phyloP scores from a whole-genome alignment of 2,888 invertebrate species.

The Strigamia crassipes region DNA sequence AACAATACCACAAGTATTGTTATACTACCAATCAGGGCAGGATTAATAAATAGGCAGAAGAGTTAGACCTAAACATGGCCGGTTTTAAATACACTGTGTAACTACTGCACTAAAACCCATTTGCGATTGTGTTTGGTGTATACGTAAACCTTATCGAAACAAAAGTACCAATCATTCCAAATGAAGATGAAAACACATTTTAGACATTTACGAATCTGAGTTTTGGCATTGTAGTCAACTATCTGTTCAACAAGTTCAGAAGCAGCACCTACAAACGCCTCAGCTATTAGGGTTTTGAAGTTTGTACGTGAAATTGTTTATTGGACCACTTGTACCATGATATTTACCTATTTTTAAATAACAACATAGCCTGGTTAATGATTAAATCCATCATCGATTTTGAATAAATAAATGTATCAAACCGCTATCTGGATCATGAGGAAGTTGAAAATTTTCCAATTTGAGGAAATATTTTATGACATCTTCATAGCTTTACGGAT shows the following conservation, averaged over 20 bases:
- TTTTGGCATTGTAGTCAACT: background rate
- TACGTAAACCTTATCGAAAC: background rate
- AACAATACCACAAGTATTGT: no score
- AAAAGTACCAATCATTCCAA: no score
- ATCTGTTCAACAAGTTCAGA: background rate
- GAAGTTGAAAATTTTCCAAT: background rate
- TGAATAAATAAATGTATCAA: background rate
- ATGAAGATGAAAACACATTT: no score
- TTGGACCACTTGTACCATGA: background rate
- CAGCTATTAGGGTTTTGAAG: background rate
- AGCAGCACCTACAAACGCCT: background rate
- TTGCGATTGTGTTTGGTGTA: background rate
- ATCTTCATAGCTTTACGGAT: no score
- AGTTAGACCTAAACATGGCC: background rate
- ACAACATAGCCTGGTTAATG: no score
- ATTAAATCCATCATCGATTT: no score
- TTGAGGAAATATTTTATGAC: background rate
- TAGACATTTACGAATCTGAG: background rate
- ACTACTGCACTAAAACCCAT: background rate
- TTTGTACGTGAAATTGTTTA: background rate
- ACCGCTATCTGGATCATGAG: background rate
- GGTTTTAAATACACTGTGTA: background rate
- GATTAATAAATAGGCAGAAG: no score
- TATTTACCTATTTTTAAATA: background rate
- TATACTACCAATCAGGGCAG: no score